Evolutionary conservation across 2,888 invertebrate species (phyloP), one percentile per base, ranked within the genome.

Genomic region (Meiosimyza platycephala): DNA sequence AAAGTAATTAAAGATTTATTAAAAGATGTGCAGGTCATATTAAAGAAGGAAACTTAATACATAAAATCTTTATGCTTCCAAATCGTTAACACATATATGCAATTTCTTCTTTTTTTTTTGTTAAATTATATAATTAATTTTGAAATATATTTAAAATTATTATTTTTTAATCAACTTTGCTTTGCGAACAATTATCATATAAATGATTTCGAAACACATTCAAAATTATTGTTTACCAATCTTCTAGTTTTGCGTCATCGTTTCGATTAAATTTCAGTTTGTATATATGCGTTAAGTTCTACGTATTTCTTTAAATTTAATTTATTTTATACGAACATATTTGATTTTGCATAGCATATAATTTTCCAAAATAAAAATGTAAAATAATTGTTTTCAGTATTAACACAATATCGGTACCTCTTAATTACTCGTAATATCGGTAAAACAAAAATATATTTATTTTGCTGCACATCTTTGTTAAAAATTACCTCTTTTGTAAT

Each of bases 381-480:
- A 15, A 52, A 73, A 48, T 22, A 28, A 40, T 33, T 66, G 40
- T 40, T 40, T 40, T 40, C 40, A 40, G 9, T 40, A 40, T 40
- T 40, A 9, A 40, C 9, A 40, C 1, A 40, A 6, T 9, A 40
- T 40, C 40, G 40, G 40, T 40, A 40, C 40, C 9, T 40, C 6
- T 9, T 40, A 40, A 40, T 40, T 40, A 40, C 9, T 40, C 28
- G 28, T 28, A 18, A 59, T 22, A 59, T 62, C 47, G 7, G 16
- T 18, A 59, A 22, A 16, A 54, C 47, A 13, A 40, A 40, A 40
- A 40, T 63, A 65, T 50, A 55, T 69, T 51, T 75, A 73, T 74
- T 75, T 72, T 74, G 72, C 75, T 78, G 78, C 78, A 76, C 77
- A 76, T 77, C 77, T 78, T 77, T 76, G 50, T 50, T 54, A 59